Conservation (phyloP, 2,113 vertebrate species). For the Phycodurus eques region DNA sequence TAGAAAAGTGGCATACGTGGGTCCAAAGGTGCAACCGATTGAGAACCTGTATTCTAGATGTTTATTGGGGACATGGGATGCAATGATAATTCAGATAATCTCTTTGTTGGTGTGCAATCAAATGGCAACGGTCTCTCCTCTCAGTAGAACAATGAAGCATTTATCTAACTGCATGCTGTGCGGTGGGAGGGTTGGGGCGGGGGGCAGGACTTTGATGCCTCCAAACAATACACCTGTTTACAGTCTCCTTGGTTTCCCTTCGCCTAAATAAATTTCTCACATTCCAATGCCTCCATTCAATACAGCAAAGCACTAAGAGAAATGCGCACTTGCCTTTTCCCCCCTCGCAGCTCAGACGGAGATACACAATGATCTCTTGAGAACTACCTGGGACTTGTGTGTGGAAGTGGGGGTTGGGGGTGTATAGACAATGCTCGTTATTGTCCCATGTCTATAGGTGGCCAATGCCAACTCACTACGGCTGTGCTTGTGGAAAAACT, state of each 20-base stretch:
- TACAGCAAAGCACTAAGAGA: conserved; percentile 69
- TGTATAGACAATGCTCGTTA: conserved; percentile 53
- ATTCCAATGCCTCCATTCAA: conserved; percentile 69
- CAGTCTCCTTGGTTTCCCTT: conserved; percentile 63
- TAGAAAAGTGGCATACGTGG: neutral
- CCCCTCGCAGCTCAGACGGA: conserved; percentile 42
- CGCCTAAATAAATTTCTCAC: conserved; percentile 71
- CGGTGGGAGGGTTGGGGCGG: conserved; percentile 9
- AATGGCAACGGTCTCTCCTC: conserved; percentile 34
- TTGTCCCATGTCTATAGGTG: conserved; percentile 68
- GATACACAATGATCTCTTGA: conserved; percentile 67
- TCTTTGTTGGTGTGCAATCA: conserved; percentile 52
- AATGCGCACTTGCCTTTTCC: conserved; percentile 40
- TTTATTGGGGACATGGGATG: neutral
- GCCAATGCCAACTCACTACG: conserved; percentile 40
- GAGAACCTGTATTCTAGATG: no score
- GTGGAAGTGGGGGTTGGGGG: neutral
- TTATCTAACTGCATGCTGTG: conserved; percentile 54
- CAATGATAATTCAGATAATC: conserved; percentile 32
- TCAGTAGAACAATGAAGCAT: conserved; percentile 53
- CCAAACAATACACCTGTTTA: conserved; percentile 71
- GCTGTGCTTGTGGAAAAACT: conserved; percentile 56
- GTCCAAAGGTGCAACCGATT: neutral
- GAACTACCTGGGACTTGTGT: conserved; percentile 62
- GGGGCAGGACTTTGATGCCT: conserved; percentile 53